Base-by-base conservation (phyloP, 2,113 vertebrate genomes). In the Albula glossodonta region DNA sequence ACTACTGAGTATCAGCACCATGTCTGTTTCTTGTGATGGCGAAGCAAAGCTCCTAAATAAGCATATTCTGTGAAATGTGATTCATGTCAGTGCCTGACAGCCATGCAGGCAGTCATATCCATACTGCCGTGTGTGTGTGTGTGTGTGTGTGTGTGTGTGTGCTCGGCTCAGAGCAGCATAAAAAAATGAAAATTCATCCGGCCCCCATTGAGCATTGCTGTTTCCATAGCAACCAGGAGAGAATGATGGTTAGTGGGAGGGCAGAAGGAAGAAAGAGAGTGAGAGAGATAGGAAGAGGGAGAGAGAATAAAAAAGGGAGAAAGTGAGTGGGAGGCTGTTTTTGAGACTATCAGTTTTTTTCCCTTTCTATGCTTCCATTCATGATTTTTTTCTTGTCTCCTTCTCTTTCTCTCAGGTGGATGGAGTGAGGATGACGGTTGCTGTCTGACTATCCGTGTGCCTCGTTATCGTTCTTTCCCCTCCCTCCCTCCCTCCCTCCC, bases 191-290 rank as follows among this genome's bases (percentile, higher is more conserved):
- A 83, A 91, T 83, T 89, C 87, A 84, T 88, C 83, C 78, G 52
- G 74, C 85, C 87, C 87, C 90, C 86, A 88, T 88, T 93, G 90
- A 93, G 91, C 89, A 89, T 89, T 91, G 87, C 89, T 90, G 93
- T 95, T 95, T 90, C 95, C 91, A 94, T 95, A 92, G 94, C 90
- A 95, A 95, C 94, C 89, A 87, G 52, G 82, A 85, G 63, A 87
- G 88, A 86, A 88, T 90, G 92, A 90, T 92, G 89, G 90, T 56
- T 89, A 92, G 87, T 86, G 87, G 83, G 87, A 87, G 80, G 50
- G 60, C 74, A 86, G 63, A 83, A 78, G 41, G 84, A 82, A 74
- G 78, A 83, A 15, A 82, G 66, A 74, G 83, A 81, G 50, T 63
- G 83, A 85, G 84, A 82, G 83, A 78, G 84, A 85, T 86, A 77